These are phyloP conservation scores for Lottia scabra DNA, from an alignment of 2,888 invertebrate species.

Conservation along the genomic window DNA sequence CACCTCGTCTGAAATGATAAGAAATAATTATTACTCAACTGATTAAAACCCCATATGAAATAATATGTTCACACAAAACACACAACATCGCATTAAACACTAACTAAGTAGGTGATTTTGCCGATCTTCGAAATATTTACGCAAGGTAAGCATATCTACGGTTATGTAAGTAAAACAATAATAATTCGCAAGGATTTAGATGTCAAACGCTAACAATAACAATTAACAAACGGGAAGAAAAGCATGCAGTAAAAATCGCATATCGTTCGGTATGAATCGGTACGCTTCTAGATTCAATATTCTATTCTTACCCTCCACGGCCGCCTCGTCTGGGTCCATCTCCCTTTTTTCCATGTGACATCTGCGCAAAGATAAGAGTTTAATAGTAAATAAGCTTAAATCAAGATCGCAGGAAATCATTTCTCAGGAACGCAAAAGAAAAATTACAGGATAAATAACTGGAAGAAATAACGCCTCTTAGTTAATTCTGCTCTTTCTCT, in stretches of 20 bases:
- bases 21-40: background rate
- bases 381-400: background rate
- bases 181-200: background rate
- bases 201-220: too few species aligned
- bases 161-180: background rate
- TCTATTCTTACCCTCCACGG: conserved; percentile 28
- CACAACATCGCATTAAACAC: background rate
- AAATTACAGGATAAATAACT: too few species aligned
- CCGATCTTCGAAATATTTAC: background rate
- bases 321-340: conserved; percentile 28
- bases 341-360: conserved; percentile 49
- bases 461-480: too few species aligned
- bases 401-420: too few species aligned
- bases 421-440: too few species aligned
- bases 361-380: conserved; percentile 37
- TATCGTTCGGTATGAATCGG: background rate
- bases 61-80: background rate
- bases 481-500: too few species aligned
- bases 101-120: background rate
- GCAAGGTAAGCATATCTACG: background rate
- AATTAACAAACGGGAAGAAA: background rate
- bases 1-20: conserved; percentile 9
- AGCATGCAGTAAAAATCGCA: conserved; percentile 1
- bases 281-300: too few species aligned
- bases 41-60: background rate